Percentiles rank a stretch among this genome's conserved stretches.
Conservation (phyloP, 1,140 invertebrate genomes). For the Panulirus ornatus region DNA sequence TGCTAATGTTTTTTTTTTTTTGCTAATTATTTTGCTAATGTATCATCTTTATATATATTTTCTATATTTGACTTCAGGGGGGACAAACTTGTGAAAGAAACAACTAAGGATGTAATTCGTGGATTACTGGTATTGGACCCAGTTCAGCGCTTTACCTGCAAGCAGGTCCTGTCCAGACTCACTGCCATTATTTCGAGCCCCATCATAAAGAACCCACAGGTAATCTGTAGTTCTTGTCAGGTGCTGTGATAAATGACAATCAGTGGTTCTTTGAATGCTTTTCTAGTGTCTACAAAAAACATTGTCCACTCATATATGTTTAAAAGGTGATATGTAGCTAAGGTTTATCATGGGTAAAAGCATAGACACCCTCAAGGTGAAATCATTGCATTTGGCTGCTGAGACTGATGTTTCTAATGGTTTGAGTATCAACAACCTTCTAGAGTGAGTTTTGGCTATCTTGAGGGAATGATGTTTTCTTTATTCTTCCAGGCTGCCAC, state of each 20-base stretch:
- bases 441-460: neutral
- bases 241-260: neutral
- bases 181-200: conserved; percentile 54
- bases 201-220: conserved; percentile 54
- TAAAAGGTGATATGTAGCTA: too few species aligned
- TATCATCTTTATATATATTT: too few species aligned
- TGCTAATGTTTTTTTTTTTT: too few species aligned
- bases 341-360: too few species aligned
- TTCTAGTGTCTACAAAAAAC: neutral
- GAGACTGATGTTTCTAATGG: too few species aligned
- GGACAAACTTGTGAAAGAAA: conserved; percentile 81
- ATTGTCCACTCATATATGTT: too few species aligned
- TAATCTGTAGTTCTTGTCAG: too few species aligned
- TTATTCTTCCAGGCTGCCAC: too few species aligned
- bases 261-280: neutral
- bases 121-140: conserved; percentile 82
- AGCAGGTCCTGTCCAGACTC: conserved; percentile 79
- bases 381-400: too few species aligned
- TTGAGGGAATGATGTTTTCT: neutral
- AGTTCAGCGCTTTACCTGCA: conserved; percentile 81
- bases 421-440: too few species aligned
- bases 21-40: too few species aligned
- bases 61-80: conserved; percentile 29
- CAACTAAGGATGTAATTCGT: conserved; percentile 81
- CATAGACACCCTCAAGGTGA: too few species aligned